phyloP scores from a whole-genome alignment of 2,888 invertebrate species.

The Eumacrocentrus americanus region DNA sequence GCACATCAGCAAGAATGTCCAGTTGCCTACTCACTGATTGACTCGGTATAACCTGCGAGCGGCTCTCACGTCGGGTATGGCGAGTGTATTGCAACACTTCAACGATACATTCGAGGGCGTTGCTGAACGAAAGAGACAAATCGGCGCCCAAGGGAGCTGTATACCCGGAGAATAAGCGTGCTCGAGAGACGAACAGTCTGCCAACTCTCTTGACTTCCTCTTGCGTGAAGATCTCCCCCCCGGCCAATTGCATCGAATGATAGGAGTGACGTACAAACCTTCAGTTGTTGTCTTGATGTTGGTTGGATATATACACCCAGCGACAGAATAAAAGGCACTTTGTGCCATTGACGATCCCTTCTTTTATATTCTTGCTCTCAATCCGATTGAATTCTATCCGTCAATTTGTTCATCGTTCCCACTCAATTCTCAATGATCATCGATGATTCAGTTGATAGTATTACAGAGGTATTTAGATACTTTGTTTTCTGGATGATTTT shows the following conservation, averaged over 20 bases:
- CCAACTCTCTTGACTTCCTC: conserved; percentile 26
- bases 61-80: no score
- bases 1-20: conserved; percentile 12
- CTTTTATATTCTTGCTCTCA: not conserved
- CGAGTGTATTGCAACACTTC: not conserved
- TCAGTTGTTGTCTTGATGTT: no score
- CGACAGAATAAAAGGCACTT: not conserved
- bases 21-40: conserved; percentile 17
- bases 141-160: not conserved
- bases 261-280: not conserved
- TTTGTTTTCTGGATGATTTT: no score
- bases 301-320: no score
- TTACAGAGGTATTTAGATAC: no score
- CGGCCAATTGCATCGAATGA: not conserved
- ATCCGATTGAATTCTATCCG: not conserved
- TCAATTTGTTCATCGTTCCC: not conserved
- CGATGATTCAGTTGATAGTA: no score
- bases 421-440: no score
- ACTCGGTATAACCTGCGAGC: no score
- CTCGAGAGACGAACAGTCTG: conserved; percentile 10
- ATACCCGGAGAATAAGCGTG: not conserved
- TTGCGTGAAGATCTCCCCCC: conserved; percentile 28
- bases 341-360: not conserved
- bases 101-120: not conserved
- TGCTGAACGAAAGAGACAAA: no score